Evolutionary conservation across 2,888 invertebrate species (phyloP), one percentile per base, ranked within the genome.

Genomic region (Zootermopsis nevadensis): DNA sequence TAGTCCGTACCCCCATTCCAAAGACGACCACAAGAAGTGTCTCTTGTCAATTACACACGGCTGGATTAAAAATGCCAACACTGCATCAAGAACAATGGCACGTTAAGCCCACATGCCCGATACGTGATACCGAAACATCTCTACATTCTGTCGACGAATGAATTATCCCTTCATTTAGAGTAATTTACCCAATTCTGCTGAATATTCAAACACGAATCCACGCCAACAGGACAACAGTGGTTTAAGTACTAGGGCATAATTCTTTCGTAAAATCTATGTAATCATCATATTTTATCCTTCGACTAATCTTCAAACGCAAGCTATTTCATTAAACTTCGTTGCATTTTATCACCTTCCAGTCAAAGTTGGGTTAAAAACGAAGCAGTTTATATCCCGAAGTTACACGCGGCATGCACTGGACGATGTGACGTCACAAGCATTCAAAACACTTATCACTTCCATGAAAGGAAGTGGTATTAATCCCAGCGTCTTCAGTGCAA

Each of bases 81-180:
- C 27, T 27, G 60, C 60, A 60, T n/a, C 60, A 27, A 27, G 60
- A 60, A 60, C 24, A 60, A 60, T 60, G 15, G 7, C 10, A 4
- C 60, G 27, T 60, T 60, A 60, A n/a, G n/a, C 27, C 60, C 60
- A 60, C 15, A n/a, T 6, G 60, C 60, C 60, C 27, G 60, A 60
- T 27, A 60, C n/a, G 60, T 60, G 60, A 60, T 60, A 60, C 27
- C 15, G 27, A 60, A 60, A 60, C 60, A n/a, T 60, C n/a, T n/a
- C n/a, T n/a, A 27, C 12, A n/a, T 60, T 60, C n/a, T 60, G 60
- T 60, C n/a, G 60, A 60, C 60, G 60, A 60, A 60, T 60, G 60
- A 60, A 60, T 27, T 60, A n/a, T 60, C 60, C 60, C 60, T 60
- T 60, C 60, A 10, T 60, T 60, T 60, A 60, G n/a, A 60, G 60